A percentile compares a stretch with the other conserved stretches of the same genome.
These are phyloP conservation scores for Drosophila bipectinata DNA, from an alignment of 1,140 invertebrate species.

Conservation along the genomic window DNA sequence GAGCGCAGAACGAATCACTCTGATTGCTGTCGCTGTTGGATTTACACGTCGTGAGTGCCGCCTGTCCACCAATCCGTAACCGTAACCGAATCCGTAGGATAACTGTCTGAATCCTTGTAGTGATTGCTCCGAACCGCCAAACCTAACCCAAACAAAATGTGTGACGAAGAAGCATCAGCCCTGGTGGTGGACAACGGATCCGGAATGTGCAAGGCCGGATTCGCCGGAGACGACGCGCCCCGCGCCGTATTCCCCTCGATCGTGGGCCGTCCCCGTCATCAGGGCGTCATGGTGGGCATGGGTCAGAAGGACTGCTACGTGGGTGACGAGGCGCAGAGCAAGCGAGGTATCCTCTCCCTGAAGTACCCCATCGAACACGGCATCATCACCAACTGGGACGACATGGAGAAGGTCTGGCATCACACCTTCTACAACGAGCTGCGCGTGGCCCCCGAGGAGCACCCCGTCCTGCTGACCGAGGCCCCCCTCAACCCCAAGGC, in stretches of 20 bases:
- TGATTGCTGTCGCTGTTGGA: conserved; percentile 79
- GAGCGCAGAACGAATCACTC: conserved; percentile 69
- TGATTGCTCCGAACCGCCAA: conserved; percentile 46
- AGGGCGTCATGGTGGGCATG: conserved; percentile 98
- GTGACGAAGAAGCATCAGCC: conserved; percentile 94
- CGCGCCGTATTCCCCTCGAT: conserved; percentile 91
- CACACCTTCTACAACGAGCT: conserved; percentile 94
- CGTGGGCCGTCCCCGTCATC: conserved; percentile 90
- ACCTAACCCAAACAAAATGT: conserved; percentile 72
- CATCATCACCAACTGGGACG: conserved; percentile 94
- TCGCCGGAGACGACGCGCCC: conserved; percentile 85
- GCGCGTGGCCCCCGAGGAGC: conserved; percentile 95
- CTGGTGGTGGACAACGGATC: conserved; percentile 95
- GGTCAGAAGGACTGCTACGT: conserved; percentile 97
- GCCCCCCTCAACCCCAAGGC: conserved; percentile 94
- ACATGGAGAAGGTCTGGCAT: conserved; percentile 94
- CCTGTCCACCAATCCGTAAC: conserved; percentile 9
- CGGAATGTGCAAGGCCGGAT: conserved; percentile 95
- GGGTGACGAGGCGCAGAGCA: conserved; percentile 93
- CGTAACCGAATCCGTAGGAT: conserved; percentile 35
- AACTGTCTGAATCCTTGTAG: conserved; percentile 39
- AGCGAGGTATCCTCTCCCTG: conserved; percentile 91
- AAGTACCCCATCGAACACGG: conserved; percentile 92
- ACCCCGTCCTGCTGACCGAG: conserved; percentile 94
- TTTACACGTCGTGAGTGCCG: conserved; percentile 76